Evolutionary conservation across 2,113 vertebrate species (phyloP), one percentile per base, ranked within the genome.

Genomic region (Coreoperca whiteheadi): DNA sequence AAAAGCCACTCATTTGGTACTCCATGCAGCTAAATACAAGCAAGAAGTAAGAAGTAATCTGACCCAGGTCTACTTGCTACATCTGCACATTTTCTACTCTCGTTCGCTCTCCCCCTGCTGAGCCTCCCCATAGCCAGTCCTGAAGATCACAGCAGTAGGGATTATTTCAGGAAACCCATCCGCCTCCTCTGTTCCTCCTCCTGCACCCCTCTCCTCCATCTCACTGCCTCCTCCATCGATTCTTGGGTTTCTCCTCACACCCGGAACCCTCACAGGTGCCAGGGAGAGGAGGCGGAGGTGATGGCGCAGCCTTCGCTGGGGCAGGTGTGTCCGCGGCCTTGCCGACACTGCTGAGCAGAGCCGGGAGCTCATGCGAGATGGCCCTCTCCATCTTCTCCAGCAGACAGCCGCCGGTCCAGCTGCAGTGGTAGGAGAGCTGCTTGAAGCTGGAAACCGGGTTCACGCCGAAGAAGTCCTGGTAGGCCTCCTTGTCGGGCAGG

Each of bases 391-490:
- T 96, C 95, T 98, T 99, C 83, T 99, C 98, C 74, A 99, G 94
- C 85, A 97, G 96, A 79, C 98, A 99, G 11, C 97, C 97, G 16
- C 97, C 95, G 84, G 96, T 96, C 94, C 98, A 99, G 89, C 97
- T 97, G 90, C 98, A 99, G 92, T 98, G 98, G 75, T 95, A 94
- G 34, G 97, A 97, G 1, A 99, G 96, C 85, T 97, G 96, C 94
- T 99, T 99, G 93, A 99, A 99, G 88, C 93, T 93, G 81, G 94
- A 96, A 37, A 99, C 94, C 4, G 98, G 96, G 87, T 99, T 99
- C 77, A 99, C 96, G 20, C 98, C 98, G 63, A 99, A 99, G 94
- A 99, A 99, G 94, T 99, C 98, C 91, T 98, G 98, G 84, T 99
- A 99, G 80, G 98, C 97, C 83, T 98, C 97, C 0, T 97, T 97